These are phyloP conservation scores for Leptura quadrifasciata DNA, from an alignment of 2,888 invertebrate genomes.

Conservation along the genomic window DNA sequence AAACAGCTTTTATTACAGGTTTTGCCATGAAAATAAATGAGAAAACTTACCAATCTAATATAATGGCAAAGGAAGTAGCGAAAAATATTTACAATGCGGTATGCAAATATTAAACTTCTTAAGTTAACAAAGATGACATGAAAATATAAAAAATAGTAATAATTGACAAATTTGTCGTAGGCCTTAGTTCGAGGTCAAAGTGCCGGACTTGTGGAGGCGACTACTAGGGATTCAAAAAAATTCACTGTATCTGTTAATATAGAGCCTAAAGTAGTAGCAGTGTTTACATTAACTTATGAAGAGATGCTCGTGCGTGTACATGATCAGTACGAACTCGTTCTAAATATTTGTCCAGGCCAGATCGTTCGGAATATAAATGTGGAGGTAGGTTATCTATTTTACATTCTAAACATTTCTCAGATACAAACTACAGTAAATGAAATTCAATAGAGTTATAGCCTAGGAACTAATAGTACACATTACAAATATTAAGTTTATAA, in stretches of 20 bases:
- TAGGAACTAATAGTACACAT: no score
- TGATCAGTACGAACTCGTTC: conserved; percentile 81
- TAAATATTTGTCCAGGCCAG: conserved; percentile 82
- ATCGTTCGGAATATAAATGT: conserved; percentile 80
- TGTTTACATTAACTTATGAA: conserved; percentile 84
- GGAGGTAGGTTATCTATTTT: conserved; percentile 66
- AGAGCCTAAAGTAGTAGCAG: conserved; percentile 78
- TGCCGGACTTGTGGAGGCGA: conserved; percentile 79
- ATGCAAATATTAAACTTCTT: background rate
- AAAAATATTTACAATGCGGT: conserved; percentile 73
- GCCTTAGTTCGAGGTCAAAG: conserved; percentile 78
- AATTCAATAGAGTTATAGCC: no score
- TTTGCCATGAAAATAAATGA: conserved; percentile 81
- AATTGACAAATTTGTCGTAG: conserved; percentile 59
- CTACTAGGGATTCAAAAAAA: conserved; percentile 82
- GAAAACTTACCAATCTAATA: conserved; percentile 80
- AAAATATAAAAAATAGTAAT: no score
- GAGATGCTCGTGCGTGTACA: conserved; percentile 80
- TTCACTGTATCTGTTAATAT: conserved; percentile 83
- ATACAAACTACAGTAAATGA: no score
- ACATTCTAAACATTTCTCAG: no score
- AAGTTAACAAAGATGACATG: background rate
- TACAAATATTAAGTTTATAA: no score
- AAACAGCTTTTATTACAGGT: conserved; percentile 82
- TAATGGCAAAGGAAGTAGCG: conserved; percentile 80